These are phyloP conservation scores for Neopipo cinnamomea DNA, from an alignment of 2,113 vertebrate genomes.

Conservation along the genomic window DNA sequence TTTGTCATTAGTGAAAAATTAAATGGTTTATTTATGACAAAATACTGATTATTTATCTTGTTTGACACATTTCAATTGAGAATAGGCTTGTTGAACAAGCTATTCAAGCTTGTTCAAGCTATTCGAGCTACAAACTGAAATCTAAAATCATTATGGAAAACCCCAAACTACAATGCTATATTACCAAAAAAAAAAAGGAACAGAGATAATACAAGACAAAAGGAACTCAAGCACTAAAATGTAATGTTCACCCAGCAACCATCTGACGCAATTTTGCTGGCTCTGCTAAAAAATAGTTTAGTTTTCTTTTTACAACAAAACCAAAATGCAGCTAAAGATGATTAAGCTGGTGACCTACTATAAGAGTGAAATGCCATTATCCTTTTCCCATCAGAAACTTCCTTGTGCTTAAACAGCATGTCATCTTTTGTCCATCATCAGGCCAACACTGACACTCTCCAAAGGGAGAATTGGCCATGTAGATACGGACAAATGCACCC, in stretches of 20 bases:
- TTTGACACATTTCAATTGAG: not conserved
- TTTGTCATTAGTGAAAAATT: not conserved
- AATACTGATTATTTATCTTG: not conserved
- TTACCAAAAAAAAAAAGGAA: not conserved
- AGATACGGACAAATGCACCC: not conserved
- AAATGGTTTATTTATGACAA: not conserved
- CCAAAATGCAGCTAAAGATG: not conserved
- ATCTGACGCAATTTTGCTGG: not conserved
- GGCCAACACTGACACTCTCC: not conserved
- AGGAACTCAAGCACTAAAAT: not conserved
- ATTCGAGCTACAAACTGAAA: too few relatives aligned
- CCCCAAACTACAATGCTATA: not conserved
- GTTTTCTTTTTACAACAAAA: not conserved
- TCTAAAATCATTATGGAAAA: not conserved
- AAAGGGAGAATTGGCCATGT: not conserved
- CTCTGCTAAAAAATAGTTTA: not conserved
- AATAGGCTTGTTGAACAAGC: not conserved
- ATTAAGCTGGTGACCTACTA: not conserved
- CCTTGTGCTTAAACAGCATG: not conserved
- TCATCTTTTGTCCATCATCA: not conserved
- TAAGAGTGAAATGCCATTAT: not conserved
- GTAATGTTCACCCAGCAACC: not conserved
- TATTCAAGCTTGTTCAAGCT: too few relatives aligned
- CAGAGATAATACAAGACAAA: not conserved
- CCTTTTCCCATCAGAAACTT: not conserved